Evolutionary conservation across 2,797 vertebrate species (phyloP), one percentile per base, ranked within the genome.

Genomic region (Macropodus opercularis): DNA sequence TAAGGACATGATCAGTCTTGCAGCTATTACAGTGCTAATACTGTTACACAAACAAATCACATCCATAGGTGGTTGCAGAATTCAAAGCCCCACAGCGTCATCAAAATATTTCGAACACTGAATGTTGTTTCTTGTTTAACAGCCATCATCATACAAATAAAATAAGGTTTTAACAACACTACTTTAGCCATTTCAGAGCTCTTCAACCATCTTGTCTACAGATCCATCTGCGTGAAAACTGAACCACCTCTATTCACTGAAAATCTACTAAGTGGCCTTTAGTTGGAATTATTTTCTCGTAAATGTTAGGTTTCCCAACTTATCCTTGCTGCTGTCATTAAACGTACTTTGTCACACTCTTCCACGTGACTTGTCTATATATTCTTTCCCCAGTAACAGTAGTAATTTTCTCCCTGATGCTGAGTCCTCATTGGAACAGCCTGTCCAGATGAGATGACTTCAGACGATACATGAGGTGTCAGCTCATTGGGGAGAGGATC

Each of bases 391-490:
- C 12, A 40, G 14, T 18, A 41, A 15, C 1, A 8, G 26, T 26
- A 24, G 23, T 43, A 21, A 31, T 50, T 48, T 53, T 50, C 46
- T 40, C 38, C 50, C 34, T 55, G 36, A 65, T 27, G 51, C 40
- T 18, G 4, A 41, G 34, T 59, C 58, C 39, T 71, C 53, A 69
- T 34, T 70, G 48, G 61, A 78, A 32, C 13, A 40, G 60, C 47
- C 35, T 64, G 68, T 80, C 39, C 36, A 74, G 66, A 69, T 49
- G 63, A 65, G 74, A 53, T 27, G 14, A 62, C 63, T 61, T 67
- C 50, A 69, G 73, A 63, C 54, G 61, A 84, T 67, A 68, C 82
- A 82, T 67, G 83, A 56, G 54, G 75, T 78, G 80, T 81, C 72
- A 77, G 75, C 78, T 75, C 63, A 72, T 53, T 51, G n/a, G 53